phyloP scores from a whole-genome alignment of 2,888 invertebrate genomes.

The Lasioglossum calceatum region DNA sequence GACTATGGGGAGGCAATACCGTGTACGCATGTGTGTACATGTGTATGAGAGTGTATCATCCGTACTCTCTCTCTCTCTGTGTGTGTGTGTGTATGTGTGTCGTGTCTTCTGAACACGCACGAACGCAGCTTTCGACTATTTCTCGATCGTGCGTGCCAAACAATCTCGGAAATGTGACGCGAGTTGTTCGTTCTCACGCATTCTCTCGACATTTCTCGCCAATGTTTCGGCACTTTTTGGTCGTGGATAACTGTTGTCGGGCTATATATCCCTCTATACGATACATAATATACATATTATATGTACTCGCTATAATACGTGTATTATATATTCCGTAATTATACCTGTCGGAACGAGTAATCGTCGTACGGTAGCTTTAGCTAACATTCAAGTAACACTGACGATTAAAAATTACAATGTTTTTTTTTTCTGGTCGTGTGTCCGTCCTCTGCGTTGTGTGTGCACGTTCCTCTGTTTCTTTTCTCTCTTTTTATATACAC shows the following conservation, averaged over 20 bases:
- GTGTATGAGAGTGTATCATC: background rate
- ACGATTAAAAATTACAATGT: conserved; percentile 35
- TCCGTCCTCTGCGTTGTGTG: background rate
- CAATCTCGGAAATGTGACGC: conserved; percentile 18
- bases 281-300: conserved; percentile 59
- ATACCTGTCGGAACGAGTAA: conserved; percentile 41
- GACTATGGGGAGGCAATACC: conserved; percentile 1
- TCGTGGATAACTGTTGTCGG: conserved; percentile 50
- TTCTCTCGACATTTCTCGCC: conserved; percentile 42
- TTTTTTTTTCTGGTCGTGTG: conserved; percentile 13
- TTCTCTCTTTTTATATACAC: conserved; percentile 22
- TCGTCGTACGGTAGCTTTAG: conserved; percentile 44
- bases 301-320: conserved; percentile 48
- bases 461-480: background rate
- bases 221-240: conserved; percentile 57
- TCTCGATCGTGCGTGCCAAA: conserved; percentile 37
- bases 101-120: conserved; percentile 22
- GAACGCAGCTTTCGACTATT: conserved; percentile 21
- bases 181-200: background rate
- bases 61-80: background rate
- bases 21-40: conserved; percentile 2
- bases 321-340: conserved; percentile 47
- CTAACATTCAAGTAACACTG: conserved; percentile 45
- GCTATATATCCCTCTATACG: conserved; percentile 42
- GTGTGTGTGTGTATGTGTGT: background rate